Conservation (phyloP, 2,113 vertebrate genomes). For the Brienomyrus brachyistius region DNA sequence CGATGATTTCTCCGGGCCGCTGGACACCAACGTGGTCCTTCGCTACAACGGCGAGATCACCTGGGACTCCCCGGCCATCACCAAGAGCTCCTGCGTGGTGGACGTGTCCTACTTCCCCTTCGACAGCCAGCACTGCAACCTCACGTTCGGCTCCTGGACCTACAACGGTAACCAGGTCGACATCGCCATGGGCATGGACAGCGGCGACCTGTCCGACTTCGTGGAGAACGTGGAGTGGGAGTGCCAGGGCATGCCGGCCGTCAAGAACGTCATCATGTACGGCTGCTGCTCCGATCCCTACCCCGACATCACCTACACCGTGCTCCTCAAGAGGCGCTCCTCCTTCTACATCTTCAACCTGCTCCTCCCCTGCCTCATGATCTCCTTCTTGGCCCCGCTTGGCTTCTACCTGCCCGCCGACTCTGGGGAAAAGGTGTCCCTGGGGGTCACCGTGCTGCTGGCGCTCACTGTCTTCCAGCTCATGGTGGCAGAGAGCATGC, state of each 20-base stretch:
- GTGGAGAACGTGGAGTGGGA: conserved; percentile 97
- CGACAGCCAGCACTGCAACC: conserved; percentile 89
- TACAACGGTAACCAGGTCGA: conserved; percentile 98
- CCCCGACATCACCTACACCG: conserved; percentile 88
- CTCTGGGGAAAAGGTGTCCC: conserved; percentile 93
- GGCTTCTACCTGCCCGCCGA: conserved; percentile 96
- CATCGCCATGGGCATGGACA: conserved; percentile 81
- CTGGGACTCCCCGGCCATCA: conserved; percentile 93
- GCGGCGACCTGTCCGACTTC: conserved; percentile 88
- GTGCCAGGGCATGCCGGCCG: conserved; percentile 87
- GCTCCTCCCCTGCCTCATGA: conserved; percentile 89
- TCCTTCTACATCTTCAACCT: conserved; percentile 96
- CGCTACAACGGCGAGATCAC: conserved; percentile 88
- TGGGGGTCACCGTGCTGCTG: conserved; percentile 89
- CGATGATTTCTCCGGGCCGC: conserved; percentile 81
- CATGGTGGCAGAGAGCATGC: conserved; percentile 99
- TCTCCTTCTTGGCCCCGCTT: conserved; percentile 90
- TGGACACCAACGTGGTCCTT: conserved; percentile 90
- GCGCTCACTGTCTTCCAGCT: conserved; percentile 95
- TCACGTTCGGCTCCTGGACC: conserved; percentile 97
- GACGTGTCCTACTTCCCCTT: conserved; percentile 97
- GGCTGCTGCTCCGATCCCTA: conserved; percentile 97
- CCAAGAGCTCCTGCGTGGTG: conserved; percentile 94
- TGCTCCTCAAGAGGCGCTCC: conserved; percentile 87
- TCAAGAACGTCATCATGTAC: conserved; percentile 88